Base-by-base conservation (phyloP, 2,888 invertebrate species). In the Scaptomyza reducta region DNA sequence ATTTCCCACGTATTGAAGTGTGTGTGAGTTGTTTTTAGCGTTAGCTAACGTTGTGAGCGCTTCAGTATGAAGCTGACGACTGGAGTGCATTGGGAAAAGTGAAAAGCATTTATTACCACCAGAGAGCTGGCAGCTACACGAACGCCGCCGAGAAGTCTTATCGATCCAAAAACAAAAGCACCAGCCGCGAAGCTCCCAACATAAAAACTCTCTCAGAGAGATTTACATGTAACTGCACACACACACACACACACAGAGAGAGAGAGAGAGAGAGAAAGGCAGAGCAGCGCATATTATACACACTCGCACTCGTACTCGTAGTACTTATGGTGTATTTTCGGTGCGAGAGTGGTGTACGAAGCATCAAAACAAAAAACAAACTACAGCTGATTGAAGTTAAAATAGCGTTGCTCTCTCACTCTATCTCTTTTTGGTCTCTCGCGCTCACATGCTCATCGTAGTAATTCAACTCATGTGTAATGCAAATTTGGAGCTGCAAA, bases 51-150 rank as follows among this genome's bases (percentile, higher is more conserved):
- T 76, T 89, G 89, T 80, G 87, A 74, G 85, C 89, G 85, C 76
- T 84, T 81, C 89, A 89, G 80, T 84, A 81, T 82, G 79, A 81
- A 90, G 90, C 91, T 91, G 88, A 89, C 89, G 89, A 91, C 90
- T 91, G 90, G 89, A 91, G 87, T 86, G 85, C 83, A 83, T 81
- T 79, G 84, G 89, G 88, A 90, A 90, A 90, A 90, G 90, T 90
- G 90, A 88, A 90, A 90, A 90, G 89, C 89, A 81, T 91, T 91
- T 91, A 91, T 91, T 89, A 82, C 77, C 64, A 58, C 57, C 66
- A 65, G 59, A 75, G 22, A 75, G 22, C 50, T 49, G 59, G 70
- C 66, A 60, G 55, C 50, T n/a, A 69, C 59, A 64, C 67, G 58
- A 70, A 54, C 66, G 53, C 45, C 50, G 50, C 50, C 46, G 79